Percentiles rank a stretch among this genome's conserved stretches.
Conservation (phyloP, 92 coral and sea anemone genomes). For the Siderastrea siderea region DNA sequence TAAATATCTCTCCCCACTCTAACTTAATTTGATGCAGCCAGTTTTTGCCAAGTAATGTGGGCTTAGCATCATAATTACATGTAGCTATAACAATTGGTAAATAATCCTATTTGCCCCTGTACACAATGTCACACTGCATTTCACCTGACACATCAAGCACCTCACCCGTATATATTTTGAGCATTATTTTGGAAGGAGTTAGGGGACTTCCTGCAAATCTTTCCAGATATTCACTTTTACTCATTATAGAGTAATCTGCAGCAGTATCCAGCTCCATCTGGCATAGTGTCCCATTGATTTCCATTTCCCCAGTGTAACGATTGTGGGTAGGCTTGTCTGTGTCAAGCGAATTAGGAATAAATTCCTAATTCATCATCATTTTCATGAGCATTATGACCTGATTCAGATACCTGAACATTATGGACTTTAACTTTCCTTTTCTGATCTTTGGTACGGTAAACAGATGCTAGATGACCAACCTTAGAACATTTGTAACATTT, state of each 20-base stretch:
- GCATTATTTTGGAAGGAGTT: not conserved
- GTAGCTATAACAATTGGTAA: not conserved
- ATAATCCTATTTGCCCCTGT: too few species aligned
- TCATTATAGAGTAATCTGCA: slow-evolving; percentile 48
- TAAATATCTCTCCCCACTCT: too few species aligned
- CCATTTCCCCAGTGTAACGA: not conserved
- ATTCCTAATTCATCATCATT: slow-evolving; percentile 3
- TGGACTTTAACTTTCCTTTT: not conserved
- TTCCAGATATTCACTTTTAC: not conserved
- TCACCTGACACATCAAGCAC: slow-evolving; percentile 28
- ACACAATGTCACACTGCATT: not conserved
- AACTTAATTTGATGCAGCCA: too few species aligned
- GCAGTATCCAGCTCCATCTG: slow-evolving; percentile 48
- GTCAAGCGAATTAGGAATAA: not conserved
- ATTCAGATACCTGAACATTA: not conserved
- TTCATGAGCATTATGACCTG: not conserved
- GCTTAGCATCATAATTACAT: too few species aligned
- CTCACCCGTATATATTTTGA: slow-evolving; percentile 40
- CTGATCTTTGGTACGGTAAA: slow-evolving; percentile 7
- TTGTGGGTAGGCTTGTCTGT: not conserved
- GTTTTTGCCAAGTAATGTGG: too few species aligned
- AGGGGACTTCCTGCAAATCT: not conserved
- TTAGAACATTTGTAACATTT: slow-evolving; percentile 28
- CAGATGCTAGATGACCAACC: slow-evolving; percentile 23
- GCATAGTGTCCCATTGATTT: slow-evolving; percentile 15